Base-by-base conservation (phyloP, 2,888 invertebrate species). In the Lasius platythorax region DNA sequence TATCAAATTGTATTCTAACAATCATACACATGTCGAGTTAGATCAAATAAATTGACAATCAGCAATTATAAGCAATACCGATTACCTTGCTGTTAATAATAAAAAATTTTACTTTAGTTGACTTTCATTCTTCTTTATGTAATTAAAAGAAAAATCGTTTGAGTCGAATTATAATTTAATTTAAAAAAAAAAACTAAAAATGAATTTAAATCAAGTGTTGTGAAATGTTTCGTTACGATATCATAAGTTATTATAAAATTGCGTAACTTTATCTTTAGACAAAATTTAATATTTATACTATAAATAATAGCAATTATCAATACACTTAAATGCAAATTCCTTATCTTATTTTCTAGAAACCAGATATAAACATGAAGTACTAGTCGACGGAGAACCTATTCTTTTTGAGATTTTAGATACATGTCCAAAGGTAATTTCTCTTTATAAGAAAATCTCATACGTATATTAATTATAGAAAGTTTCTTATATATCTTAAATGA, bases 391-490 rank as follows among this genome's bases (percentile, higher is more conserved):
- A 18, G 99, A 99, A 93, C 98, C 98, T 23, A 97, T 98, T 86
- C 96, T 98, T 58, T 98, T 98, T 93, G 99, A 99, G 95, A 98
- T 99, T 92, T 96, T 98, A 92, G 99, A 99, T 95, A 98, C 98
- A 72, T 98, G 98, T 94, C 97, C 98, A 83, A 98, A 97, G 97
- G 98, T 97, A 96, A 95, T 64, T 66, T 11, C n/a, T 85, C 30
- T 64, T 56, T 61, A 58, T 68, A 68, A 33, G 5, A 58, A 61
- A n/a, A 74, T 83, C n/a, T 61, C 2, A n/a, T 63, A 28, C 28
- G 37, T 28, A 37, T 63, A 63, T 58, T 43, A 23, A 66, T 58
- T 33, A 30, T 28, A 63, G 11, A 50, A 12, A 66, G 4, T 37
- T 50, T 11, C 18, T 4, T 3, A 23, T 9, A 28, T 15, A 18